These are phyloP conservation scores for Dascillus cervinus DNA, from an alignment of 2,888 invertebrate species.

Conservation along the genomic window DNA sequence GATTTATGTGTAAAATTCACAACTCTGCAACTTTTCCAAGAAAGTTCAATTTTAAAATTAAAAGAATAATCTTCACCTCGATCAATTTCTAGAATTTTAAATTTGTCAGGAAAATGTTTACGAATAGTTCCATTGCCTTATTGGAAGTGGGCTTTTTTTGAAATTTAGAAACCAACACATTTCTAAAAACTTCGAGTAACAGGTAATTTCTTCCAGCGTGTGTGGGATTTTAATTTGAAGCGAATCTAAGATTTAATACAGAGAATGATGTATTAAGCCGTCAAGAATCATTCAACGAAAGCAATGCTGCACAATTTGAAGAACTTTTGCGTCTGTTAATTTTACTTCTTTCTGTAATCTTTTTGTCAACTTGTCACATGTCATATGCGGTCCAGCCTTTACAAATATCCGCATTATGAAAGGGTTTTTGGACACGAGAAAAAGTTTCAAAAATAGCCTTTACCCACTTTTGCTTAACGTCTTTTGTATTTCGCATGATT, in stretches of 20 bases:
- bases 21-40: too few relatives aligned
- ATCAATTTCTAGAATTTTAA: too few relatives aligned
- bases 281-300: slow-evolving; percentile 6
- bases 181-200: background rate
- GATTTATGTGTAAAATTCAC: too few relatives aligned
- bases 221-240: background rate
- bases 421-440: slow-evolving; percentile 35
- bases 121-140: too few relatives aligned
- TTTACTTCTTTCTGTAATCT: slow-evolving; percentile 4
- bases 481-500: slow-evolving; percentile 36
- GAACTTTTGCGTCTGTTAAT: slow-evolving; percentile 12
- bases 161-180: too few relatives aligned
- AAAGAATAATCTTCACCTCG: too few relatives aligned
- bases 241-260: background rate
- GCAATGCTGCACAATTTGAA: too few relatives aligned
- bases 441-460: slow-evolving; percentile 35
- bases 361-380: slow-evolving; percentile 35
- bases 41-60: too few relatives aligned
- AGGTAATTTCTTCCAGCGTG: background rate
- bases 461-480: slow-evolving; percentile 25
- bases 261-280: slow-evolving; percentile 9
- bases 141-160: too few relatives aligned
- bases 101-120: too few relatives aligned
- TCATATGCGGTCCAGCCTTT: slow-evolving; percentile 34
- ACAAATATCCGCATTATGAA: slow-evolving; percentile 39